These are phyloP conservation scores for Paedocypris micromegethes DNA, from an alignment of 2,797 vertebrate species.

Conservation along the genomic window DNA sequence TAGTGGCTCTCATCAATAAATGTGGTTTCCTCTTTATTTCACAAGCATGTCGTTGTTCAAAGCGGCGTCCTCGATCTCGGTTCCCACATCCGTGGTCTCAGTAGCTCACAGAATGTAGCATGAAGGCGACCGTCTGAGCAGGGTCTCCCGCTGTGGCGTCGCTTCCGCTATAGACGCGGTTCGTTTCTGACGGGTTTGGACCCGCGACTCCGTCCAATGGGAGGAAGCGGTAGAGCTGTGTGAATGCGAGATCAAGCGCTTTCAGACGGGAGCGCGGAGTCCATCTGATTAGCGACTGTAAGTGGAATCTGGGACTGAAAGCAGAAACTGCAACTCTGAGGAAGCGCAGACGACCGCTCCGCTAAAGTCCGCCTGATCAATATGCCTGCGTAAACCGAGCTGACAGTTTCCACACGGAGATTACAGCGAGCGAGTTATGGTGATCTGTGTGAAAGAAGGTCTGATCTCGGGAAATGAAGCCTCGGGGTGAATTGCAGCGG, in stretches of 20 bases:
- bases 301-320: constrained; percentile 13
- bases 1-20: constrained; percentile 76
- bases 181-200: constrained; percentile 60
- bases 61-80: constrained; percentile 59
- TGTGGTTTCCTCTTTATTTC: constrained; percentile 67
- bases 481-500: no score
- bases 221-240: constrained; percentile 66
- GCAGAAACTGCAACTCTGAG: constrained; percentile 44
- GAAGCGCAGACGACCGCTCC: constrained; percentile 58
- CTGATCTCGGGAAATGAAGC: no score
- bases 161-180: constrained; percentile 57
- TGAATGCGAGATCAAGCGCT: constrained; percentile 60
- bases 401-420: constrained; percentile 32
- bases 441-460: no score
- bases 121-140: constrained; percentile 56
- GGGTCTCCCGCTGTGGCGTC: constrained; percentile 66
- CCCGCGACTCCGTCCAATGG: constrained; percentile 65
- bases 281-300: constrained; percentile 23
- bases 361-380: constrained; percentile 69
- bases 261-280: constrained; percentile 6
- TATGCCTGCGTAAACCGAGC: constrained; percentile 63
- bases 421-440: no score
- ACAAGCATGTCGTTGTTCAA: constrained; percentile 57
- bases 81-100: constrained; percentile 73
- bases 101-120: constrained; percentile 66